Evolutionary conservation across 2,888 invertebrate species (phyloP), one percentile per base, ranked within the genome.

Genomic region (Tetranychus truncatus): DNA sequence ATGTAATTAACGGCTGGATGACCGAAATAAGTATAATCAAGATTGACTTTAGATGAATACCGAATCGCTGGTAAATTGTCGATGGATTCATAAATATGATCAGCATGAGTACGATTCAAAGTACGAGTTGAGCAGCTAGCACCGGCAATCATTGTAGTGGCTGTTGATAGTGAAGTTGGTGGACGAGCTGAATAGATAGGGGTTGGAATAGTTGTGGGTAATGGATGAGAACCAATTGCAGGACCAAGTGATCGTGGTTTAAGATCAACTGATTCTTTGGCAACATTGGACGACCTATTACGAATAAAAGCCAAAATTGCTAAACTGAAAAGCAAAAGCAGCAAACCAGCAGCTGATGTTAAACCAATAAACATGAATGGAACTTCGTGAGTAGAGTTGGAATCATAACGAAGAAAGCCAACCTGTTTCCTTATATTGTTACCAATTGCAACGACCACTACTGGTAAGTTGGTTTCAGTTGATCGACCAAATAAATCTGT

Each of bases 331-430:
- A 83, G 77, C 46, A 82, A 76, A 6, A 79, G 72, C 24, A 79
- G 24, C 1, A 78, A 76, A 15, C 78, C 79, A 15, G 77, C 79
- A 34, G 78, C 76, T 4, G 91, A 89, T 78, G 94, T 91, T 55
- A 91, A 91, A 75, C 91, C 89, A 79, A 95, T 90, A 0, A 92
- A 93, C 84, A 90, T 91, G 45, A 91, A 91, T 0, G 95, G 93
- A 81, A 93, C 89, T 77, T 90, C 88, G 81, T 92, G 92, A 21
- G 91, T 89, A 75, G 77, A 77, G 69, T 24, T 24, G 7, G 77
- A 78, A 74, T 79, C 79, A 74, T 80, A 80, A 15, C 77, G 78
- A 45, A 96, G 86, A 81, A 90, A 90, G 1, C 95, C 95, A 80
- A 95, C 91, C 44, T 89, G 88, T 82, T 91, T 95, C 75, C 91